phyloP scores from a whole-genome alignment of 1,140 invertebrate species.

The Neodiprion pinetum region DNA sequence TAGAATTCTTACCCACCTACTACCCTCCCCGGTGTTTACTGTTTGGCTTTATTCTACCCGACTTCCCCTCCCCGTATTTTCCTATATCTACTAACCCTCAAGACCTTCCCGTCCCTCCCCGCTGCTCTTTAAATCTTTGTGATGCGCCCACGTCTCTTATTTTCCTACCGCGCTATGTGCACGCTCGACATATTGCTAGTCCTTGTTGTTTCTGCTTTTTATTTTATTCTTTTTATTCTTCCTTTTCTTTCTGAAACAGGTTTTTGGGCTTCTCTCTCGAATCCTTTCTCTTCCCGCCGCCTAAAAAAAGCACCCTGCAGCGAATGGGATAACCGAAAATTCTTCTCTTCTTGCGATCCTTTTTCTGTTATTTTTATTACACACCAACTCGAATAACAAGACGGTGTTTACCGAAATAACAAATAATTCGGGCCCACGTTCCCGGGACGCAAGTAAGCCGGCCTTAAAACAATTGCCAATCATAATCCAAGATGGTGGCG shows the following conservation, averaged over 20 bases:
- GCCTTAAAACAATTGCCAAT: no score
- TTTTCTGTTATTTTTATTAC: constrained; percentile 27
- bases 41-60: constrained; percentile 55
- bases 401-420: constrained; percentile 13
- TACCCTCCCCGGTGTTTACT: constrained; percentile 48
- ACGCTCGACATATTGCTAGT: constrained; percentile 13
- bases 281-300: neutral
- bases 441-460: constrained; percentile 1
- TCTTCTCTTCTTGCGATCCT: constrained; percentile 19
- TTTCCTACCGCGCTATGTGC: neutral
- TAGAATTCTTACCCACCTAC: constrained; percentile 47
- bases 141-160: constrained; percentile 16
- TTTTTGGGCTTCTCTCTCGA: neutral
- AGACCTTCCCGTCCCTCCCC: neutral
- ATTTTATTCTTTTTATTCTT: constrained; percentile 11
- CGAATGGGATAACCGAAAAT: constrained; percentile 18
- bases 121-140: constrained; percentile 35
- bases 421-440: neutral
- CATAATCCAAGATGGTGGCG: no score
- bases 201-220: constrained; percentile 10
- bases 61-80: neutral
- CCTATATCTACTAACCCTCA: constrained; percentile 13
- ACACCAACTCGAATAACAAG: no score
- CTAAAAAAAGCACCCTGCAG: neutral
- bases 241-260: neutral